Evolutionary conservation across 2,888 invertebrate species (phyloP).

Genomic region (Rotaria magnacalcarata): DNA sequence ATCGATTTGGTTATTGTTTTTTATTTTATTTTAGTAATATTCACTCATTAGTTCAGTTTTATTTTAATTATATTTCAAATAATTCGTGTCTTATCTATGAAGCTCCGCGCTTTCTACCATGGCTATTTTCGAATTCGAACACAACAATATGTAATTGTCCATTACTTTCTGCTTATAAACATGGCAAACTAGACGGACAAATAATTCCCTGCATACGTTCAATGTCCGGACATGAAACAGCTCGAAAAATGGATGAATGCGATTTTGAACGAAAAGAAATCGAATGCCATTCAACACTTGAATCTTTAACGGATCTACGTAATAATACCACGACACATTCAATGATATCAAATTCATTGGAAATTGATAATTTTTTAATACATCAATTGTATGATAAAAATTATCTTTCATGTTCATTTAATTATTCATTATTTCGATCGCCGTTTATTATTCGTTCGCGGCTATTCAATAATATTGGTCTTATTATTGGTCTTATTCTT

Average conservation of each 20-base stretch:
- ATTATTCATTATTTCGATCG: background rate
- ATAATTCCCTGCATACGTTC: background rate
- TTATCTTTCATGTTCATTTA: background rate
- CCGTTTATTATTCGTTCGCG: background rate
- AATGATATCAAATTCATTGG: background rate
- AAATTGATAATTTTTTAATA: background rate
- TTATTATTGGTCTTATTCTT: conserved; percentile 14
- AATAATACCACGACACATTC: background rate
- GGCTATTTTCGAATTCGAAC: background rate
- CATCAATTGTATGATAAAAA: conserved; percentile 11
- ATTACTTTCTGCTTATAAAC: background rate
- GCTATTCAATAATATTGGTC: background rate
- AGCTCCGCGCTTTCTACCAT: background rate
- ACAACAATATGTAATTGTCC: conserved; percentile 12
- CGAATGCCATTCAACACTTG: background rate
- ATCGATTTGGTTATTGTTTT: too few relatives aligned
- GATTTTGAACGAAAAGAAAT: background rate
- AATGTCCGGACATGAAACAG: background rate
- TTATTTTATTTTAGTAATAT: background rate
- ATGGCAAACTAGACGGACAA: conserved; percentile 6
- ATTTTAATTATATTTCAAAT: conserved; percentile 1
- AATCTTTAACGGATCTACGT: background rate
- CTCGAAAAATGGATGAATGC: background rate
- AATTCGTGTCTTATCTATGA: background rate
- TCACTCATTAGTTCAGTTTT: background rate